A percentile compares a stretch with the other conserved stretches of the same genome.
phyloP scores from a whole-genome alignment of 2,113 vertebrate genomes.

The Pyrgilauda ruficollis region DNA sequence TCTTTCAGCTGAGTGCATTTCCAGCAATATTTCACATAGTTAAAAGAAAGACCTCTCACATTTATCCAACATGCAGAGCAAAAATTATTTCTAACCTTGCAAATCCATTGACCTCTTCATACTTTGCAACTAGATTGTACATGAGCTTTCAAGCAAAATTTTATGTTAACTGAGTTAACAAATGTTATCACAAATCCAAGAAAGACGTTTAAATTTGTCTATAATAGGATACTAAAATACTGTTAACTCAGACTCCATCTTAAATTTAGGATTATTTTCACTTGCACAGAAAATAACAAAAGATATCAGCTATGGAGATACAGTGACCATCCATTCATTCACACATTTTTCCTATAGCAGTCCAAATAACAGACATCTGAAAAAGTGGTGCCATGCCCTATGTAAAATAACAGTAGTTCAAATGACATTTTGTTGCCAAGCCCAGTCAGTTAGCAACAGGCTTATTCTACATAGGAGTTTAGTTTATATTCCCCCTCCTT shows the following conservation, averaged over 20 bases:
- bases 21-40: not conserved
- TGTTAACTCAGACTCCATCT: not conserved
- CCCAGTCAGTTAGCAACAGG: not conserved
- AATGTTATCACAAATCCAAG: not conserved
- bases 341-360: not conserved
- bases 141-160: not conserved
- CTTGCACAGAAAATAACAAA: not conserved
- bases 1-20: not conserved
- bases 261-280: not conserved
- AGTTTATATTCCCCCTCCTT: fast-evolving
- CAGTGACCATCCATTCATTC: not conserved
- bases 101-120: not conserved
- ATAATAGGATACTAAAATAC: not conserved
- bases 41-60: not conserved
- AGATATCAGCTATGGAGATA: fast-evolving
- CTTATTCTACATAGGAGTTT: not conserved
- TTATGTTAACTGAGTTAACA: not conserved
- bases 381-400: not conserved
- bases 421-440: not conserved
- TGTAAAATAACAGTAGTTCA: not conserved
- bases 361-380: not conserved
- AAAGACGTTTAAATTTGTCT: not conserved
- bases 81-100: not conserved
- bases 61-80: not conserved
- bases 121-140: not conserved